Percentiles rank a stretch among this genome's conserved stretches.
Evolutionary conservation across 30 jellyfish, hydroid and myxozoan species (phyloP).

Genomic region (Aurelia sp.): DNA sequence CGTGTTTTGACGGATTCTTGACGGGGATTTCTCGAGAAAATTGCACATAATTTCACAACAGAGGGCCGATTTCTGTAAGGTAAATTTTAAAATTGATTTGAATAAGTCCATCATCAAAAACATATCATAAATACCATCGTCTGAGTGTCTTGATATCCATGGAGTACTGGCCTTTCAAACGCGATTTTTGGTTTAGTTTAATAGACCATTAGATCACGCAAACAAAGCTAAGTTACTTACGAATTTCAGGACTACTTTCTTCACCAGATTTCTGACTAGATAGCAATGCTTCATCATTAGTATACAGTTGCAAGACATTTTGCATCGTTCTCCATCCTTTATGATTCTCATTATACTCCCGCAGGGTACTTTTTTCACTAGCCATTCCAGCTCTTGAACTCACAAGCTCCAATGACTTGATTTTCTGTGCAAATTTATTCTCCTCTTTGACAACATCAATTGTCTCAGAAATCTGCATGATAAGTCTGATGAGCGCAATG

Average conservation of each 20-base stretch:
- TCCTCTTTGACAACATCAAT: constrained; percentile 78
- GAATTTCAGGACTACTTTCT: neutral
- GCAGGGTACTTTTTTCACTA: constrained; percentile 4
- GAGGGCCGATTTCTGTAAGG: too few relatives aligned
- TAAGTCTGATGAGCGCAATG: constrained; percentile 78
- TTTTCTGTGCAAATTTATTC: constrained; percentile 84
- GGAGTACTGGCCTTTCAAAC: too few relatives aligned
- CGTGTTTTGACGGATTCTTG: too few relatives aligned
- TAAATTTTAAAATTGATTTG: too few relatives aligned
- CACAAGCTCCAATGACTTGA: constrained; percentile 53
- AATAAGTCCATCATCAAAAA: too few relatives aligned
- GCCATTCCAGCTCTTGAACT: constrained; percentile 30
- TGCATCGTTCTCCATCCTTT: constrained; percentile 93
- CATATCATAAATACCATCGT: too few relatives aligned
- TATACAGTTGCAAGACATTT: constrained; percentile 84
- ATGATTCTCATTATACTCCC: constrained; percentile 25
- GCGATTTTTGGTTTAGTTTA: too few relatives aligned
- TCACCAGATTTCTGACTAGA: neutral
- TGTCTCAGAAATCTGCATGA: constrained; percentile 85
- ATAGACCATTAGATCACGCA: too few relatives aligned
- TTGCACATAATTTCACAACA: too few relatives aligned
- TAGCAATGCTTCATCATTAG: constrained; percentile 11
- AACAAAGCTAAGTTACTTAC: constrained; percentile 2
- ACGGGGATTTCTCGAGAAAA: too few relatives aligned
- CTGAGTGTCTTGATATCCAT: too few relatives aligned